phyloP scores from a whole-genome alignment of 2,113 vertebrate species.

The Cynopterus brachyotis region DNA sequence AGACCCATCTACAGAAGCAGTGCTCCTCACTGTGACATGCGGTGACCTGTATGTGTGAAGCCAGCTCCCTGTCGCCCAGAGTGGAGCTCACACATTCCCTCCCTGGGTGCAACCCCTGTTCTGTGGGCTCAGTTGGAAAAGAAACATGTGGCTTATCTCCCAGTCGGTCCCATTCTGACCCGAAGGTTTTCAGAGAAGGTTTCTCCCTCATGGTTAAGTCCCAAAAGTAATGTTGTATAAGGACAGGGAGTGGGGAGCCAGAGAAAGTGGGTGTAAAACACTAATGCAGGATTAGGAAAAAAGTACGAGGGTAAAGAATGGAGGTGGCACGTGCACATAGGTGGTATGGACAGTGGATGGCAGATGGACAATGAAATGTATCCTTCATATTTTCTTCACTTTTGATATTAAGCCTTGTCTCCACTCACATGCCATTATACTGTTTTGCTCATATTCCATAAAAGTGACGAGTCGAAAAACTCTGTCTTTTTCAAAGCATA shows the following conservation, averaged over 20 bases:
- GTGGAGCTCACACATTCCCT: rapidly evolving
- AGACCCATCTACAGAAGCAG: neutral
- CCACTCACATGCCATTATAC: rapidly evolving
- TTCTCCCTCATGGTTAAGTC: rapidly evolving
- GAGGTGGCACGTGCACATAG: rapidly evolving
- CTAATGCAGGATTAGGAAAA: rapidly evolving
- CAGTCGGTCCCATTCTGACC: neutral
- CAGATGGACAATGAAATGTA: rapidly evolving
- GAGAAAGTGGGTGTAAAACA: rapidly evolving
- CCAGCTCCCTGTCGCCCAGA: neutral
- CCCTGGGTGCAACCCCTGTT: rapidly evolving
- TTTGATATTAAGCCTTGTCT: neutral
- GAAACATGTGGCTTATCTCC: neutral
- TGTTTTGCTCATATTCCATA: neutral
- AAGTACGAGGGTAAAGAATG: rapidly evolving
- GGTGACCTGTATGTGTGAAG: neutral
- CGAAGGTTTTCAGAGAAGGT: neutral
- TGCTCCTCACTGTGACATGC: neutral
- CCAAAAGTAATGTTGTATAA: rapidly evolving
- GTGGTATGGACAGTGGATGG: too few relatives aligned
- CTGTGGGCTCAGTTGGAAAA: neutral
- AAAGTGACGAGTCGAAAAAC: neutral
- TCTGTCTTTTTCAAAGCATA: neutral
- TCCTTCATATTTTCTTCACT: rapidly evolving
- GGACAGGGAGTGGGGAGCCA: rapidly evolving